Conservation (phyloP, 2,113 vertebrate genomes). For the Trachemys scripta region DNA sequence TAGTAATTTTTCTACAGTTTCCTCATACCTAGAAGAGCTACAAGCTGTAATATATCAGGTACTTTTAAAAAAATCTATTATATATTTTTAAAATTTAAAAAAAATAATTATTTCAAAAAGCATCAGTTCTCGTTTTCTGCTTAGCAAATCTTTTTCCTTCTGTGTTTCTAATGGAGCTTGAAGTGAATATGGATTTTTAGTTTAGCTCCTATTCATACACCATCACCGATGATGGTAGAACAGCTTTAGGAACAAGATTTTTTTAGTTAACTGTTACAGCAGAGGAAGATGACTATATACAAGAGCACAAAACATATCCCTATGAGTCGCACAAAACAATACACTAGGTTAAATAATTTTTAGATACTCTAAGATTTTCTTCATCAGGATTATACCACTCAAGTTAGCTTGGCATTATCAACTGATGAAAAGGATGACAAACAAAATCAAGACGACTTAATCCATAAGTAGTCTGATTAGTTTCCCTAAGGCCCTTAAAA, state of each 20-base stretch:
- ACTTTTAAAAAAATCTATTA: not conserved
- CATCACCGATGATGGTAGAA: not conserved
- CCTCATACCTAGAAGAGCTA: conserved; percentile 3
- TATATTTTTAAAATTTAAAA: not conserved
- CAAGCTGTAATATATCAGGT: not conserved
- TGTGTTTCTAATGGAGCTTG: conserved; percentile 56
- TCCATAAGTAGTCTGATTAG: not conserved
- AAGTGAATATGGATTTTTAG: conserved; percentile 73
- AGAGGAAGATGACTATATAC: conserved; percentile 4
- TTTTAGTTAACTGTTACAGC: conserved; percentile 10
- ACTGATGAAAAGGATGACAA: fast-evolving
- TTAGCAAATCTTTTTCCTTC: conserved; percentile 68
- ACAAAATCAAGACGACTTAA: not conserved
- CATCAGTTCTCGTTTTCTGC: conserved; percentile 35
- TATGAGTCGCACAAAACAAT: not conserved
- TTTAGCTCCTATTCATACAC: conserved; percentile 10
- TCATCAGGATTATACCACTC: not conserved
- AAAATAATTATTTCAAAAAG: not conserved
- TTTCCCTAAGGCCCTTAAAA: fast-evolving
- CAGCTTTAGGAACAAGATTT: conserved; percentile 20
- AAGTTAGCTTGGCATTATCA: not conserved
- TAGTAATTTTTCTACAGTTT: not conserved
- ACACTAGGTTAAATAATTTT: not conserved
- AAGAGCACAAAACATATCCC: not conserved
- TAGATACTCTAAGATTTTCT: not conserved